A percentile compares a stretch with the other conserved stretches of the same genome.
These are phyloP conservation scores for Spea multiplicata DNA, from an alignment of 2,113 vertebrate species.

Conservation along the genomic window DNA sequence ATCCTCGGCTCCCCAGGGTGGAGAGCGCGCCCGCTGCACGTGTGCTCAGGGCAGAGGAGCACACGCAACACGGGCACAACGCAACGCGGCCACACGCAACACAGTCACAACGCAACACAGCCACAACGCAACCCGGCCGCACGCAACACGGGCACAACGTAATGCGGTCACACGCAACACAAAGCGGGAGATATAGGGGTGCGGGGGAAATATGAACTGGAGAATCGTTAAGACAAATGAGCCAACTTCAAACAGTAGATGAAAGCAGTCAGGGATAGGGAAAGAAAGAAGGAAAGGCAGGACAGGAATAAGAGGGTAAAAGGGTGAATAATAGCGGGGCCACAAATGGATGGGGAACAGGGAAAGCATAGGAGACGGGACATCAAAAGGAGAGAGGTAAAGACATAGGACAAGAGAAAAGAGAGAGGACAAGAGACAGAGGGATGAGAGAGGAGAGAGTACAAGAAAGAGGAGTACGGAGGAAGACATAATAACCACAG, in stretches of 20 bases:
- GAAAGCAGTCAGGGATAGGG: neutral
- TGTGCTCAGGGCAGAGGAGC: neutral
- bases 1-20: neutral
- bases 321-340: neutral
- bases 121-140: too few species aligned
- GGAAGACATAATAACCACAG: neutral
- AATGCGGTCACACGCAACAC: neutral
- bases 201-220: neutral
- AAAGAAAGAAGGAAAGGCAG: neutral
- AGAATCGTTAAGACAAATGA: too few species aligned
- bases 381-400: neutral
- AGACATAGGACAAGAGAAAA: neutral
- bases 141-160: too few species aligned
- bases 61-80: neutral
- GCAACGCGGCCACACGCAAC: neutral
- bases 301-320: neutral
- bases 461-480: neutral
- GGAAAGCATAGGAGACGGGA: neutral
- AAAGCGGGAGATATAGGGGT: neutral
- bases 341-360: neutral
- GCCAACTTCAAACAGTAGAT: too few species aligned
- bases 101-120: too few species aligned
- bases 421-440: neutral
- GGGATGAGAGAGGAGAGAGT: neutral
- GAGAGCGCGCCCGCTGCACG: neutral